phyloP scores from a whole-genome alignment of 1,140 invertebrate genomes.

The Trichogramma pretiosum region DNA sequence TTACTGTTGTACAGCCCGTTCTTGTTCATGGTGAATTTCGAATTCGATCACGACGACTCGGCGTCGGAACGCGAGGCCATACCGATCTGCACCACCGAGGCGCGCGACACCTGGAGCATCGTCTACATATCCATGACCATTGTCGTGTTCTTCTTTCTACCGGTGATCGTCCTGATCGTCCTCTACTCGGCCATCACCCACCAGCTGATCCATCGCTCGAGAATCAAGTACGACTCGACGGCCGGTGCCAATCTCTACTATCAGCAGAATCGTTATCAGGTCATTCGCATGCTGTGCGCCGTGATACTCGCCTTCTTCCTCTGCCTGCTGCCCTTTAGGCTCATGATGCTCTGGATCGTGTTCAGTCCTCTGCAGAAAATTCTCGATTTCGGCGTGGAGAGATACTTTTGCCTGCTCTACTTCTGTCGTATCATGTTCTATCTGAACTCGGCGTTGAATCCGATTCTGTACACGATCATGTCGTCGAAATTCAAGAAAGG shows the following conservation, averaged over 20 bases:
- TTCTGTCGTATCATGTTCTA: conserved; percentile 80
- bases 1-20: conserved; percentile 44
- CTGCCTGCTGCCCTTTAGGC: conserved; percentile 74
- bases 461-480: conserved; percentile 76
- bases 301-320: conserved; percentile 81
- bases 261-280: conserved; percentile 59
- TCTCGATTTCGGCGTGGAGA: conserved; percentile 55
- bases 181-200: conserved; percentile 70
- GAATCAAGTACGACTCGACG: conserved; percentile 49
- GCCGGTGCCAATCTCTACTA: conserved; percentile 54
- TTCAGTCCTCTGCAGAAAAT: conserved; percentile 53
- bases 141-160: conserved; percentile 65
- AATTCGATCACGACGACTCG: conserved; percentile 44
- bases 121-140: conserved; percentile 66
- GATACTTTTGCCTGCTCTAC: conserved; percentile 70
- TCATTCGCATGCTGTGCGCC: conserved; percentile 71
- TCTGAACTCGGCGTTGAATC: conserved; percentile 76
- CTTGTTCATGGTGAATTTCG: conserved; percentile 48
- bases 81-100: conserved; percentile 58
- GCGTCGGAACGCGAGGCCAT: conserved; percentile 47
- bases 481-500: conserved; percentile 75
- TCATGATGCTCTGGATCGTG: conserved; percentile 74
- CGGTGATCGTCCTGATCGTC: conserved; percentile 62
- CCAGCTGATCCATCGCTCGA: conserved; percentile 57
- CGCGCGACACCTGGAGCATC: conserved; percentile 56